Evolutionary conservation across 1,140 invertebrate genomes (phyloP).

Genomic region (Atta colombica): DNA sequence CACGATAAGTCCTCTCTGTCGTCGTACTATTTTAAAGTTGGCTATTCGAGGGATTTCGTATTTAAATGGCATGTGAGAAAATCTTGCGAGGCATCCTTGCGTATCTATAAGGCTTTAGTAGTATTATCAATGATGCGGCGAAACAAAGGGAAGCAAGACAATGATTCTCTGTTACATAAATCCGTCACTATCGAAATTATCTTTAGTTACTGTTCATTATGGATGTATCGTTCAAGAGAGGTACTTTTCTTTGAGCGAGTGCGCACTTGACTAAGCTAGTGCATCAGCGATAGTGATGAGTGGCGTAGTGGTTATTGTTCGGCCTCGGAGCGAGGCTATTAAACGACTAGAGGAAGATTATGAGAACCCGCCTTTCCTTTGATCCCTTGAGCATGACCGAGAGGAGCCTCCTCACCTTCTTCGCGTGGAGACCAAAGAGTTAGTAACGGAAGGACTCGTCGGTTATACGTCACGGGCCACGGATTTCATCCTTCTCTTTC

Average conservation of each 20-base stretch:
- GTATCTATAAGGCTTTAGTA: background rate
- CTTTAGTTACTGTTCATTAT: slow-evolving; percentile 21
- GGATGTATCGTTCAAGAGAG: slow-evolving; percentile 39
- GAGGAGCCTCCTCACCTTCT: slow-evolving; percentile 61
- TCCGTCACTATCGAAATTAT: slow-evolving; percentile 21
- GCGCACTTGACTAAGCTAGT: slow-evolving; percentile 44
- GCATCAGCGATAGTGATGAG: slow-evolving; percentile 49
- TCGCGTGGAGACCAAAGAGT: slow-evolving; percentile 54
- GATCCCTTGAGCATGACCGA: slow-evolving; percentile 72
- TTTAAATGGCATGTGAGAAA: background rate
- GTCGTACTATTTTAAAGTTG: slow-evolving; percentile 15
- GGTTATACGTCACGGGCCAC: slow-evolving; percentile 51
- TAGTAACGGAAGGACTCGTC: slow-evolving; percentile 69
- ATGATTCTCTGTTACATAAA: background rate
- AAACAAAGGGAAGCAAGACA: background rate
- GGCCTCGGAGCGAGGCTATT: slow-evolving; percentile 64
- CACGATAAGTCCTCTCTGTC: slow-evolving; percentile 31
- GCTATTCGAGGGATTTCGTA: slow-evolving; percentile 1
- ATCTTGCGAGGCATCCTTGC: background rate
- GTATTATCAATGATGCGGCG: background rate
- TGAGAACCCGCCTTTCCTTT: slow-evolving; percentile 66
- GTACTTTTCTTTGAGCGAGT: slow-evolving; percentile 51
- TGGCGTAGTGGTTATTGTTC: slow-evolving; percentile 69
- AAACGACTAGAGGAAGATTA: slow-evolving; percentile 68
- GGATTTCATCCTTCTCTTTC: slow-evolving; percentile 50